phyloP scores from a whole-genome alignment of 2,113 vertebrate genomes.

The Saccopteryx leptura region DNA sequence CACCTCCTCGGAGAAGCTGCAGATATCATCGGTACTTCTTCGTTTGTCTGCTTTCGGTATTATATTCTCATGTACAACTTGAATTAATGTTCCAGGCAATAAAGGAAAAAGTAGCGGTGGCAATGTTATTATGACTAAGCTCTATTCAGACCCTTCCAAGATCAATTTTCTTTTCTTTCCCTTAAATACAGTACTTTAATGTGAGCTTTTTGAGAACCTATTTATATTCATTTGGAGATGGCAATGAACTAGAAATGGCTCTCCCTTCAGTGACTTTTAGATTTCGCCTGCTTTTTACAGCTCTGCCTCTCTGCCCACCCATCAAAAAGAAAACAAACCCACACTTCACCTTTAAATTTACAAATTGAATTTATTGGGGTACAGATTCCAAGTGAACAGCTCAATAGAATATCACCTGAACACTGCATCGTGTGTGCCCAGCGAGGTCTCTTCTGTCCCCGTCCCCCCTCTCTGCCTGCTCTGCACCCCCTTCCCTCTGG shows the following conservation, averaged over 20 bases:
- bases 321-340: background rate
- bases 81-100: slow-evolving; percentile 67
- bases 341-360: slow-evolving; percentile 30
- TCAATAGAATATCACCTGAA: no score
- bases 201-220: background rate
- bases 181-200: slow-evolving; percentile 62
- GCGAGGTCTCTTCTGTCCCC: no score
- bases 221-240: slow-evolving; percentile 37
- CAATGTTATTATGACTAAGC: background rate
- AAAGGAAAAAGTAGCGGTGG: slow-evolving; percentile 43
- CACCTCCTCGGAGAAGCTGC: slow-evolving; percentile 60
- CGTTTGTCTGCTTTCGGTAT: slow-evolving; percentile 57
- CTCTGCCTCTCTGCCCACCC: background rate
- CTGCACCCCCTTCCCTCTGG: no score
- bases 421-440: no score
- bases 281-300: background rate
- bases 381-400: no score
- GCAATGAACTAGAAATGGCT: background rate
- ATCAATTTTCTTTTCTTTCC: background rate
- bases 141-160: slow-evolving; percentile 55
- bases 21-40: slow-evolving; percentile 54
- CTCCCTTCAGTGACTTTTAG: background rate
- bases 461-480: no score
- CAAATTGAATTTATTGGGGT: no score
- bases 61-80: background rate